Evolutionary conservation across 2,113 vertebrate species (phyloP).

Genomic region (Cephalopterus ornatus): DNA sequence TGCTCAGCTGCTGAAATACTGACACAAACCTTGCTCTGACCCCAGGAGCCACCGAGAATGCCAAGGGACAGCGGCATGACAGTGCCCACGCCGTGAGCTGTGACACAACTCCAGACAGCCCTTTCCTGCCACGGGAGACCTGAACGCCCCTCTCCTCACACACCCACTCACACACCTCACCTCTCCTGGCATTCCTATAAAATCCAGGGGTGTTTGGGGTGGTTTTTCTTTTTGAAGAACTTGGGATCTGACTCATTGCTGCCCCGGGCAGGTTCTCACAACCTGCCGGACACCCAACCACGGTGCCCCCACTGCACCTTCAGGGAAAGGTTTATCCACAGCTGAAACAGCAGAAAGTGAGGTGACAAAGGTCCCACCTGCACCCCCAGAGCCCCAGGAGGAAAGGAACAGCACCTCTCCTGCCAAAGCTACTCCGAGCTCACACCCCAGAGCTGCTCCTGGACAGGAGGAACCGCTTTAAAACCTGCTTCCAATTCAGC

Average conservation of each 20-base stretch:
- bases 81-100: background rate
- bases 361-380: background rate
- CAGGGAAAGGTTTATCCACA: background rate
- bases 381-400: background rate
- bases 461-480: background rate
- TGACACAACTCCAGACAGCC: background rate
- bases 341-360: background rate
- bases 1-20: background rate
- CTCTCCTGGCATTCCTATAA: background rate
- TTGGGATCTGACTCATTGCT: background rate
- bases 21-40: background rate
- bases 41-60: background rate
- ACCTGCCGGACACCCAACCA: background rate
- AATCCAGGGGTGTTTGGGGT: background rate
- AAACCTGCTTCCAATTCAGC: background rate
- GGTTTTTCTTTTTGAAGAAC: background rate
- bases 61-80: background rate
- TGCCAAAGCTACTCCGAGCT: background rate
- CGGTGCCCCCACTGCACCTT: rapidly evolving
- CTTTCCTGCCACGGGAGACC: background rate
- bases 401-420: background rate
- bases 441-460: background rate
- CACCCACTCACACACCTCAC: background rate
- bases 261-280: background rate
- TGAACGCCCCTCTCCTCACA: background rate